phyloP scores from a whole-genome alignment of 2,888 invertebrate species.

The Amphipoea lucens region DNA sequence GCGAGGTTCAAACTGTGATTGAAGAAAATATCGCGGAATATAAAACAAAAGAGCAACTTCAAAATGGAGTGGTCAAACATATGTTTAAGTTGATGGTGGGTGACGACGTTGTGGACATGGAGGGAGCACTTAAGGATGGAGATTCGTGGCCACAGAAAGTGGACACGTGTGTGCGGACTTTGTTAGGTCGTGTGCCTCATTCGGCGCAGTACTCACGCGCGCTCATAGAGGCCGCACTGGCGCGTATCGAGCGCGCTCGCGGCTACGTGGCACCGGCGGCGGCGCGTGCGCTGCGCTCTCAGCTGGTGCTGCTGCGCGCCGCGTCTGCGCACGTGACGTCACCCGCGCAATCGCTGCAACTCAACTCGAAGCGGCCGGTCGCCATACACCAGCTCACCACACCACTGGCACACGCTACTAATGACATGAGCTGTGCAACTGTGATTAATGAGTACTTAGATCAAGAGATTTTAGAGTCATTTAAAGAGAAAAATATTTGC shows the following conservation, averaged over 20 bases:
- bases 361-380: conserved; percentile 44
- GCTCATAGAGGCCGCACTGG: conserved; percentile 70
- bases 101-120: conserved; percentile 51
- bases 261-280: conserved; percentile 41
- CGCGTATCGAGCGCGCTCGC: conserved; percentile 65
- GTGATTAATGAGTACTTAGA: conserved; percentile 72
- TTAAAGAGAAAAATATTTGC: conserved; percentile 71
- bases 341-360: conserved; percentile 4
- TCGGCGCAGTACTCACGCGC: conserved; percentile 73
- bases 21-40: conserved; percentile 59
- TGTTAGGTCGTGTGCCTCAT: conserved; percentile 68
- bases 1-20: conserved; percentile 66
- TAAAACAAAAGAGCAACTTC: conserved; percentile 63
- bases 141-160: conserved; percentile 72
- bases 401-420: conserved; percentile 63
- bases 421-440: conserved; percentile 69
- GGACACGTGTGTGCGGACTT: conserved; percentile 61
- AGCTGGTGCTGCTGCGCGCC: conserved; percentile 66
- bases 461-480: conserved; percentile 62
- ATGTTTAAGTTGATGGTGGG: conserved; percentile 71
- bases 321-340: background rate
- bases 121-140: conserved; percentile 43
- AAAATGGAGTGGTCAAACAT: conserved; percentile 69
- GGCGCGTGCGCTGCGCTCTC: conserved; percentile 65
- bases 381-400: conserved; percentile 65